Conservation (phyloP, 2,888 invertebrate species). For the Philereme vetulata region DNA sequence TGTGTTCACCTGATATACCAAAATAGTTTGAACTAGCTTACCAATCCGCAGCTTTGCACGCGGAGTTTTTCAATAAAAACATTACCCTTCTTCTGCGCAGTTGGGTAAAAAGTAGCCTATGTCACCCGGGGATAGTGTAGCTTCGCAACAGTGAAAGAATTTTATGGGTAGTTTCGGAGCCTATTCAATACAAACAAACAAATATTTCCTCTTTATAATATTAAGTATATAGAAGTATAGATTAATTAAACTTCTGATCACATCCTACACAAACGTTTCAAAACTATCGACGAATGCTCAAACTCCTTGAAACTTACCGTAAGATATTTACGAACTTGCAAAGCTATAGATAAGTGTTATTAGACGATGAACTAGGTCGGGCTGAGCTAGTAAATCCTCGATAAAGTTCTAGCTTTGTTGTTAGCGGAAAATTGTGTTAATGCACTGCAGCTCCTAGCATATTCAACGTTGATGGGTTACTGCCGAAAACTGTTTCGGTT, state of each 20-base stretch:
- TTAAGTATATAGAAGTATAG: too few species aligned
- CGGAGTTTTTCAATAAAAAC: too few species aligned
- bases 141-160: too few species aligned
- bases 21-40: too few species aligned
- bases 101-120: too few species aligned
- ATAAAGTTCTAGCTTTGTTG: slow-evolving; percentile 34
- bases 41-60: too few species aligned
- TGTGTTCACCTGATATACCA: too few species aligned
- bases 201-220: too few species aligned
- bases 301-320: not conserved
- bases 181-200: too few species aligned
- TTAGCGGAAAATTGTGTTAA: slow-evolving; percentile 37
- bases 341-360: slow-evolving; percentile 15
- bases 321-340: not conserved
- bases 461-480: slow-evolving; percentile 29
- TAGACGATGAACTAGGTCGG: slow-evolving; percentile 29
- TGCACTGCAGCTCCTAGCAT: slow-evolving; percentile 31
- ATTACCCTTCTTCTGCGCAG: too few species aligned
- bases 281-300: slow-evolving; percentile 2
- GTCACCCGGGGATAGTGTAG: too few species aligned
- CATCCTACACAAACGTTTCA: not conserved
- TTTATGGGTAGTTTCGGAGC: too few species aligned
- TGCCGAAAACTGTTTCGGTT: slow-evolving; percentile 11
- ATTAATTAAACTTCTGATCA: not conserved
- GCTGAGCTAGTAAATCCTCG: slow-evolving; percentile 27